Evolutionary conservation across 2,113 vertebrate genomes (phyloP).

Genomic region (Amblyornis subalaris): DNA sequence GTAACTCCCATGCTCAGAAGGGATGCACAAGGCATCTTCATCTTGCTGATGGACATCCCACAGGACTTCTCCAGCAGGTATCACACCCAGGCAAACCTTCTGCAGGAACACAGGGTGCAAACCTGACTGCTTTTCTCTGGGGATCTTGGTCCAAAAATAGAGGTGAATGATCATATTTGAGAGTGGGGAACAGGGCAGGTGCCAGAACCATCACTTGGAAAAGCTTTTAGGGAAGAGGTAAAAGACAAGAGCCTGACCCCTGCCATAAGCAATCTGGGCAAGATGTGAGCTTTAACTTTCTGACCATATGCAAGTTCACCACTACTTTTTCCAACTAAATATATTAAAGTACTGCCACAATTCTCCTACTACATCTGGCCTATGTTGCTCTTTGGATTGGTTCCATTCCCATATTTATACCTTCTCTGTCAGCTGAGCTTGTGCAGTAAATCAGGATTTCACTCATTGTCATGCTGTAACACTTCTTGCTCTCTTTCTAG

Average conservation of each 20-base stretch:
- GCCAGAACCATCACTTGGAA: neutral
- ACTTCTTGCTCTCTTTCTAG: neutral
- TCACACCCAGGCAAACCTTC: neutral
- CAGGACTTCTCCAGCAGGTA: neutral
- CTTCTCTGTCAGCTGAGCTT: neutral
- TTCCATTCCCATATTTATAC: neutral
- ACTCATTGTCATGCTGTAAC: neutral
- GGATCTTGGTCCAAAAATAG: neutral
- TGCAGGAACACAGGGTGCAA: neutral
- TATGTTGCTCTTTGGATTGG: neutral
- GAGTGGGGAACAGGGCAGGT: neutral
- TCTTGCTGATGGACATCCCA: neutral
- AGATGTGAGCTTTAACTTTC: neutral
- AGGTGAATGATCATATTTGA: neutral
- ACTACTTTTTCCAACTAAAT: neutral
- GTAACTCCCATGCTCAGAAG: neutral
- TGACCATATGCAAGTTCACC: fast-evolving
- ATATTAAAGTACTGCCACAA: neutral
- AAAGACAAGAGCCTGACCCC: neutral
- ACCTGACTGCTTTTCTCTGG: neutral
- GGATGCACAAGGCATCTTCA: neutral
- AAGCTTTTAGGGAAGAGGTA: neutral
- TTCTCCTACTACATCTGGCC: neutral
- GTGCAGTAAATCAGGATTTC: neutral
- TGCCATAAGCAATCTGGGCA: neutral